Evolutionary conservation across 2,888 invertebrate genomes (phyloP).

Genomic region (Morpho helenor): DNA sequence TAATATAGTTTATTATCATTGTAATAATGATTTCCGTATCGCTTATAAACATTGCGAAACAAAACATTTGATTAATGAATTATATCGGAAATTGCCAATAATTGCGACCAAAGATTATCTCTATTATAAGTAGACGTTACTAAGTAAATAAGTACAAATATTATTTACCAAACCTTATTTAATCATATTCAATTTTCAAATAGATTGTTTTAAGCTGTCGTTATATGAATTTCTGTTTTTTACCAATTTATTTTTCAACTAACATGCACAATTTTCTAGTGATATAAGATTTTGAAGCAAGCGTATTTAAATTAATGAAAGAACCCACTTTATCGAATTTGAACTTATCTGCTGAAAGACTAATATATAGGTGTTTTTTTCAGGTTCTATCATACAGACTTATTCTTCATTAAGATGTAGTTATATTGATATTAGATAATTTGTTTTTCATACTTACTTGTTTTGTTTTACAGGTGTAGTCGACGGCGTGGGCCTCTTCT

Average conservation of each 20-base stretch:
- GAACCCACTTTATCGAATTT: too few species aligned
- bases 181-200: too few species aligned
- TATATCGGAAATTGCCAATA: constrained; percentile 45
- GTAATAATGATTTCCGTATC: constrained; percentile 55
- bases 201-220: too few species aligned
- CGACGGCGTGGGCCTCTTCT: constrained; percentile 84
- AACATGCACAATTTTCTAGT: too few species aligned
- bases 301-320: too few species aligned
- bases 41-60: constrained; percentile 45
- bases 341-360: too few species aligned
- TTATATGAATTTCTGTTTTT: too few species aligned
- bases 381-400: too few species aligned
- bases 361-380: too few species aligned
- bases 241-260: too few species aligned
- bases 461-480: constrained; percentile 81
- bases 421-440: background rate
- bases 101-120: constrained; percentile 39
- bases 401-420: background rate
- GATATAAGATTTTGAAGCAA: too few species aligned
- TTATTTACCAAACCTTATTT: too few species aligned
- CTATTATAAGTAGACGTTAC: constrained; percentile 11
- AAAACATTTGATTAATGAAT: constrained; percentile 46
- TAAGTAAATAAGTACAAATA: background rate
- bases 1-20: constrained; percentile 29
- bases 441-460: constrained; percentile 58